Conservation (phyloP, 2,113 vertebrate genomes). For the Pipra filicauda region DNA sequence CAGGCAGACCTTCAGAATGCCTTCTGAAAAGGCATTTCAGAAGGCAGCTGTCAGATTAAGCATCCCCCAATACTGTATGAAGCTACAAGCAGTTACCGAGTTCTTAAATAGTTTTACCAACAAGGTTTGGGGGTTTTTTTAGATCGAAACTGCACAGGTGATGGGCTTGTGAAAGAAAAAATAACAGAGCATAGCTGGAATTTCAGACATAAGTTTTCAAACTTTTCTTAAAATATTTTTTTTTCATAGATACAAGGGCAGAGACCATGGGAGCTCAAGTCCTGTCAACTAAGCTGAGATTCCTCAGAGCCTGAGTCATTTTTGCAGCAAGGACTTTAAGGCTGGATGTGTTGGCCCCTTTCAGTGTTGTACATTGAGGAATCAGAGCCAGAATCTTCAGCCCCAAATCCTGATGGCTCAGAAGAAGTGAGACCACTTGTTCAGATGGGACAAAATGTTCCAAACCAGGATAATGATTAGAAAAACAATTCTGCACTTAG, state of each 20-base stretch:
- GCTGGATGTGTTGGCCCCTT: fast-evolving
- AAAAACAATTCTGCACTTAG: background rate
- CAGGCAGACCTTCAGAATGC: background rate
- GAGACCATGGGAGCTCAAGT: background rate
- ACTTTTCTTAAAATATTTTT: background rate
- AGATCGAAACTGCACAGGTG: background rate
- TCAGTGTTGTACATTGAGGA: background rate
- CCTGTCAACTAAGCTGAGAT: background rate
- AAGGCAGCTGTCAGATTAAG: background rate
- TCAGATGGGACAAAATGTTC: background rate
- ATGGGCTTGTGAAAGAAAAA: background rate
- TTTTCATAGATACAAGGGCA: background rate
- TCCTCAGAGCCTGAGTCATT: background rate
- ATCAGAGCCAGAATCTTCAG: background rate
- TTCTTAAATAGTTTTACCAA: background rate
- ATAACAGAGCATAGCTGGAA: background rate
- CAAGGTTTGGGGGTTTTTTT: background rate
- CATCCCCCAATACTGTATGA: background rate
- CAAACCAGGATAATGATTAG: background rate
- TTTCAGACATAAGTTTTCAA: background rate
- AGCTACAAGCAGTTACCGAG: background rate
- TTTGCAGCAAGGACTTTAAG: background rate
- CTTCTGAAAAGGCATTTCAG: background rate
- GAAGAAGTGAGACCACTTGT: background rate
- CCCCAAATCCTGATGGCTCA: background rate